phyloP scores from a whole-genome alignment of 2,888 invertebrate genomes.

The Phytoseiulus persimilis region DNA sequence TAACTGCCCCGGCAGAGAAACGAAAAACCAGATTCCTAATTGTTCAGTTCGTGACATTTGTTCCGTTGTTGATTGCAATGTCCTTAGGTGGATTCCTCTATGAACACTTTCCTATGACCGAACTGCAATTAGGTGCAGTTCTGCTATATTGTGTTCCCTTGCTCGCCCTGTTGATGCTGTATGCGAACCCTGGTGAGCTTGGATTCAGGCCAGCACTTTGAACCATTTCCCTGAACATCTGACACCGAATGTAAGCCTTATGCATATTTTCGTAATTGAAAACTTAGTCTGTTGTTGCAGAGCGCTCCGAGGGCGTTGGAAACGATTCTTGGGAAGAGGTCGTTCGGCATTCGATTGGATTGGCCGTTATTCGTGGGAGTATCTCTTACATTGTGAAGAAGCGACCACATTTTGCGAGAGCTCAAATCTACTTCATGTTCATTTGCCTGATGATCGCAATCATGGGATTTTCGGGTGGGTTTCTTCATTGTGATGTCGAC shows the following conservation, averaged over 20 bases:
- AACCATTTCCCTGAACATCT: too few species aligned
- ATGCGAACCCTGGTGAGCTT: not conserved
- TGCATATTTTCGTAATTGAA: too few species aligned
- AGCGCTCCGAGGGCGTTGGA: too few species aligned
- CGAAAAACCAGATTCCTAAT: not conserved
- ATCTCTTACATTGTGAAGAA: not conserved
- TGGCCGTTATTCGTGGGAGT: not conserved
- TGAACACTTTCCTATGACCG: not conserved
- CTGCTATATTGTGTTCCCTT: not conserved
- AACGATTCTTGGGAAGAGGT: too few species aligned
- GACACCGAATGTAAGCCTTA: too few species aligned
- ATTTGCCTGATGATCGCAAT: not conserved
- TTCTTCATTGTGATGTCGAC: not conserved
- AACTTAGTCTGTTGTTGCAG: too few species aligned
- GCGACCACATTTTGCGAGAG: not conserved
- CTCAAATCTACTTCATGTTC: slow-evolving; percentile 6
- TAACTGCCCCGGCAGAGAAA: not conserved
- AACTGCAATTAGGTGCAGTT: not conserved
- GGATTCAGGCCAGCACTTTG: not conserved
- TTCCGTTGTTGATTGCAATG: not conserved
- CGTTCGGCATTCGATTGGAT: not conserved
- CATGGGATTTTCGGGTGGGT: not conserved
- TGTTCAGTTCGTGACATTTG: slow-evolving; percentile 13
- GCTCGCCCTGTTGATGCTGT: not conserved
- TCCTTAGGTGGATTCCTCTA: not conserved